Conservation (phyloP, 2,888 invertebrate species). For the Ptilodon capucinus region DNA sequence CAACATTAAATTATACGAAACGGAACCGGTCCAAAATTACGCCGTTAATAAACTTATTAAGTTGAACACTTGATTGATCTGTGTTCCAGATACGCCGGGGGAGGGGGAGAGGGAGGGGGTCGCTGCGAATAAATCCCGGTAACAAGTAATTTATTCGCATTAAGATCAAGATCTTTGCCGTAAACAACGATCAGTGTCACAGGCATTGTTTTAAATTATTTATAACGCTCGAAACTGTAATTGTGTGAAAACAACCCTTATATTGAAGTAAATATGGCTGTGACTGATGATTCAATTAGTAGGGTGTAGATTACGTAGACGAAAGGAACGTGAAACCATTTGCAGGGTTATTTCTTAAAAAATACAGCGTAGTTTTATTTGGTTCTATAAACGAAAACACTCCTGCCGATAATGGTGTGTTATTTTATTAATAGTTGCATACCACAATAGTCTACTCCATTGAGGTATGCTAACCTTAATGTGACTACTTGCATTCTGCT, state of each 20-base stretch:
- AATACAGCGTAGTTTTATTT: too few relatives aligned
- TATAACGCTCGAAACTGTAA: conserved; percentile 25
- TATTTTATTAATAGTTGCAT: too few relatives aligned
- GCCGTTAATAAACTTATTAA: conserved; percentile 37
- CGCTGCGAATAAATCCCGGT: conserved; percentile 30
- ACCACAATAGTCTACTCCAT: too few relatives aligned
- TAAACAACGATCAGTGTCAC: conserved; percentile 41
- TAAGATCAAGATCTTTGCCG: conserved; percentile 44
- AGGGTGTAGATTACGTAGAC: not conserved
- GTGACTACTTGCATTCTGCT: too few relatives aligned
- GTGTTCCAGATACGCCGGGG: conserved; percentile 20
- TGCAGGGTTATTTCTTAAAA: too few relatives aligned
- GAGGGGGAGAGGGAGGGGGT: conserved; percentile 7
- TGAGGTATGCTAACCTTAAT: too few relatives aligned
- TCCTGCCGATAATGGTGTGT: too few relatives aligned
- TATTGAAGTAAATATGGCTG: conserved; percentile 23
- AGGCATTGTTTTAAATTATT: conserved; percentile 43
- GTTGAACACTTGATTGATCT: conserved; percentile 37
- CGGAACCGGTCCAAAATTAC: conserved; percentile 13
- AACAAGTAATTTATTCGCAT: conserved; percentile 45
- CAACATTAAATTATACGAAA: conserved; percentile 15
- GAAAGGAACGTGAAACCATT: not conserved
- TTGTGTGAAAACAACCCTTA: conserved; percentile 20
- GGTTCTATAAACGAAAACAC: too few relatives aligned
- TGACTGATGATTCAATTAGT: conserved; percentile 18